Evolutionary conservation across 1,140 invertebrate genomes (phyloP).

Genomic region (Drosophila sucinea): DNA sequence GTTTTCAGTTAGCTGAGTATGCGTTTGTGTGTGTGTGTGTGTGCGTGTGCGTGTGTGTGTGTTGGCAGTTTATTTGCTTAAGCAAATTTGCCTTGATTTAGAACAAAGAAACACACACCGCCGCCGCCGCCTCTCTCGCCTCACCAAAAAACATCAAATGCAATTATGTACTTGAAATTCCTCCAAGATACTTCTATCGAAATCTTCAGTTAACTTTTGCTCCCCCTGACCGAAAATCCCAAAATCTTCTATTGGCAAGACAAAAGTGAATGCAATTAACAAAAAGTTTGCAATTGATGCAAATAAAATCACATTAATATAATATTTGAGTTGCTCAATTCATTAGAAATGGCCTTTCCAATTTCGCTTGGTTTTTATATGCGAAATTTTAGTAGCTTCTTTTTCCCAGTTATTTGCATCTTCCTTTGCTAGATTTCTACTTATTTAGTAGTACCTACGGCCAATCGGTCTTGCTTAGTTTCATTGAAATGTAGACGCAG

Average conservation of each 20-base stretch:
- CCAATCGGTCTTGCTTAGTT: too few relatives aligned
- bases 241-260: background rate
- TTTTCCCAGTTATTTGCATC: too few relatives aligned
- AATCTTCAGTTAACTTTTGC: background rate
- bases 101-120: background rate
- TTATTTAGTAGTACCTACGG: too few relatives aligned
- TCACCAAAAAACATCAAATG: slow-evolving; percentile 3
- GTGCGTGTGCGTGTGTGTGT: background rate
- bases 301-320: background rate
- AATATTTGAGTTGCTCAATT: too few relatives aligned
- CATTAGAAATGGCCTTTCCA: too few relatives aligned
- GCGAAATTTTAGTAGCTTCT: too few relatives aligned
- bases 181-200: background rate
- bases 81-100: slow-evolving; percentile 67
- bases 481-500: too few relatives aligned
- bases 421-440: too few relatives aligned
- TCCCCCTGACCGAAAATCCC: background rate
- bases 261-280: background rate
- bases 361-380: too few relatives aligned
- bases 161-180: slow-evolving; percentile 8
- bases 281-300: background rate
- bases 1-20: slow-evolving; percentile 58
- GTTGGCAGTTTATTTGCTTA: slow-evolving; percentile 52
- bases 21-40: slow-evolving; percentile 11
- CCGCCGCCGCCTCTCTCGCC: too few relatives aligned